Base-by-base conservation (phyloP, 2,113 vertebrate genomes). In the Alethe diademata region DNA sequence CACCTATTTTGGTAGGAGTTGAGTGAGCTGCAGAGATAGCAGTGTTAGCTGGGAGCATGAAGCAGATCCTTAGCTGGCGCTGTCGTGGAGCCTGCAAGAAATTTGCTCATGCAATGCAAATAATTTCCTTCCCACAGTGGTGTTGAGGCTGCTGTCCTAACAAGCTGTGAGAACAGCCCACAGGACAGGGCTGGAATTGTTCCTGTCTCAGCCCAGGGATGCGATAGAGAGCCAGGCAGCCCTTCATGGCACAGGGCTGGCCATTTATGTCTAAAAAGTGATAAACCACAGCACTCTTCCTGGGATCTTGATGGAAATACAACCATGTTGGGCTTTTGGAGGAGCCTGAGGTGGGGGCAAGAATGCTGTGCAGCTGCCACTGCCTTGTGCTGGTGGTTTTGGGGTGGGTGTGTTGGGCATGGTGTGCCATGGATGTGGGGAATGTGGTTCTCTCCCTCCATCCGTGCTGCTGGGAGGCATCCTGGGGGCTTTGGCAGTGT, bases 201-300 rank as follows among this genome's bases (percentile, higher is more conserved):
- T 62, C 42, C 23, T 64, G 19, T 50, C 25, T 75, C 43, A 65
- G 36, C 53, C 9, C 62, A 31, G 72, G 33, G 35, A 40, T 16
- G 35, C 45, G 47, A 20, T 35, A 66, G 69, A 43, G 76, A 47
- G 19, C 38, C 74, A 50, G 36, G 40, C 42, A 69, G 48, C 31
- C 40, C 50, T 43, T 53, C 23, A 8, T 0, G 0, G 14, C 23
- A 22, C 2, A 0, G 9, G 20, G 19, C 43, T 61, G 28, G 31
- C 36, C 0, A 0, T 47, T 56, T 12, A 11, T 48, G 36, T 78
- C 33, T 15, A 9, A 17, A 7, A 45, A 48, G 5, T 8, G 8
- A 14, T 40, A 53, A 88, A 64, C 24, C 18, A 28, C 60, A 64
- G 28, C 29, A 3, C 4, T 54, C 28, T 33, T 64, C 61, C 56